Conservation (phyloP, 2,797 vertebrate genomes). For the Alfaro cultratus region DNA sequence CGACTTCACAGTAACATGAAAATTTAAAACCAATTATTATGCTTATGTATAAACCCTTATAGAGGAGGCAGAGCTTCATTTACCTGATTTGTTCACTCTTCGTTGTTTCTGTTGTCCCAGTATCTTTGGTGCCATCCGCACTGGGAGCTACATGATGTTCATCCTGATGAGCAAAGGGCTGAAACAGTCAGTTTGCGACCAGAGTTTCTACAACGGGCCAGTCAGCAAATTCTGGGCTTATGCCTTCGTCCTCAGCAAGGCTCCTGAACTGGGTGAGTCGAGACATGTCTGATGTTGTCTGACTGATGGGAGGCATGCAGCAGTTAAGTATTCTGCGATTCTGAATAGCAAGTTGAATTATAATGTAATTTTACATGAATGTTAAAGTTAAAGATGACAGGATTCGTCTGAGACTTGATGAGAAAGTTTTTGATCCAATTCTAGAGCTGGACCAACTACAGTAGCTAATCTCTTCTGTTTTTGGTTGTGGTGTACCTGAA, state of each 20-base stretch:
- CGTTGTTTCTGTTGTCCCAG: conserved; percentile 69
- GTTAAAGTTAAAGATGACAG: neutral
- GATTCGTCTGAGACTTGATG: neutral
- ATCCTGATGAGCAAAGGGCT: conserved; percentile 99
- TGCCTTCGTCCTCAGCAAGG: conserved; percentile 98
- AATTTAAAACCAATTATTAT: neutral
- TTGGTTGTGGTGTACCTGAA: neutral
- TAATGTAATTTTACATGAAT: neutral
- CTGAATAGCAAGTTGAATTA: neutral
- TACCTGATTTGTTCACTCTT: neutral
- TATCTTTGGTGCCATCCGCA: conserved; percentile 98
- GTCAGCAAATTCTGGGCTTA: conserved; percentile 99
- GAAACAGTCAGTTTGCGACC: conserved; percentile 98
- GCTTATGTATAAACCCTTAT: no score
- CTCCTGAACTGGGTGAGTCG: conserved; percentile 95
- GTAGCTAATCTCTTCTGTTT: neutral
- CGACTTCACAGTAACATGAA: neutral
- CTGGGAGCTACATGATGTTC: conserved; percentile 96
- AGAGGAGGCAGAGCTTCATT: neutral
- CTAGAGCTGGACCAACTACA: neutral
- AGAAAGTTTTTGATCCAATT: neutral
- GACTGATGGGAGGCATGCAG: neutral
- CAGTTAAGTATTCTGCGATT: no score
- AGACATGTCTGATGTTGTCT: conserved; percentile 18
- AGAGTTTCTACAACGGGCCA: conserved; percentile 99